Conservation (phyloP, 2,113 vertebrate genomes). For the Tringa solitaria region DNA sequence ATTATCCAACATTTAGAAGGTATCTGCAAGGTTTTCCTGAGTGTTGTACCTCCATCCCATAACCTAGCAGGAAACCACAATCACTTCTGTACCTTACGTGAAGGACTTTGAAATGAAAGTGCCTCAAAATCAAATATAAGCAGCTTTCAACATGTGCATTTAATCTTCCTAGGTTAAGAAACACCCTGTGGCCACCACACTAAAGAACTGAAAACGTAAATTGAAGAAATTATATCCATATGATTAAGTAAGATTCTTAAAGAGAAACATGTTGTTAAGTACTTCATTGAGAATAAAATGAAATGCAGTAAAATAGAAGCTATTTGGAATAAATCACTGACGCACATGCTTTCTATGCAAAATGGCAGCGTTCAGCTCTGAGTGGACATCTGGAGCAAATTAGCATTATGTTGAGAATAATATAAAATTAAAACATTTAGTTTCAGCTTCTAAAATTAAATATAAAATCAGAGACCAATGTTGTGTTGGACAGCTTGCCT, state of each 20-base stretch:
- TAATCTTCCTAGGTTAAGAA: conserved; percentile 83
- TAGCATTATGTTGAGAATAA: conserved; percentile 77
- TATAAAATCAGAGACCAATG: conserved; percentile 62
- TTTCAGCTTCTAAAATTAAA: conserved; percentile 74
- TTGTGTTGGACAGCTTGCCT: conserved; percentile 45
- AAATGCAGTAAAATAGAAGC: conserved; percentile 78
- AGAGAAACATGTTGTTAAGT: conserved; percentile 82
- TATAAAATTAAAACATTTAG: conserved; percentile 78
- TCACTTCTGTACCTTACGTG: conserved; percentile 79
- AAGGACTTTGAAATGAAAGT: conserved; percentile 68
- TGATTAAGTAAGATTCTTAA: conserved; percentile 85
- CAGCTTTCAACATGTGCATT: conserved; percentile 80
- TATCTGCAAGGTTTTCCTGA: conserved; percentile 57
- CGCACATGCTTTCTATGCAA: conserved; percentile 83
- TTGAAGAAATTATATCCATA: conserved; percentile 87
- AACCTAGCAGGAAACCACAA: conserved; percentile 79
- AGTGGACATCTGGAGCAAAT: conserved; percentile 70
- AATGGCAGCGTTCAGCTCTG: conserved; percentile 32
- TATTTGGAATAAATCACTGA: conserved; percentile 87
- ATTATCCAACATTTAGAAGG: conserved; percentile 60
- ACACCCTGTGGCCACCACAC: conserved; percentile 82
- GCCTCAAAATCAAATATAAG: conserved; percentile 71
- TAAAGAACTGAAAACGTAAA: conserved; percentile 82
- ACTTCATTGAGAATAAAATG: conserved; percentile 81
- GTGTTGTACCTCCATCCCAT: conserved; percentile 47